Evolutionary conservation across 1,140 invertebrate genomes (phyloP), one percentile per base, ranked within the genome.

Genomic region (Alviniconcha marisindica): DNA sequence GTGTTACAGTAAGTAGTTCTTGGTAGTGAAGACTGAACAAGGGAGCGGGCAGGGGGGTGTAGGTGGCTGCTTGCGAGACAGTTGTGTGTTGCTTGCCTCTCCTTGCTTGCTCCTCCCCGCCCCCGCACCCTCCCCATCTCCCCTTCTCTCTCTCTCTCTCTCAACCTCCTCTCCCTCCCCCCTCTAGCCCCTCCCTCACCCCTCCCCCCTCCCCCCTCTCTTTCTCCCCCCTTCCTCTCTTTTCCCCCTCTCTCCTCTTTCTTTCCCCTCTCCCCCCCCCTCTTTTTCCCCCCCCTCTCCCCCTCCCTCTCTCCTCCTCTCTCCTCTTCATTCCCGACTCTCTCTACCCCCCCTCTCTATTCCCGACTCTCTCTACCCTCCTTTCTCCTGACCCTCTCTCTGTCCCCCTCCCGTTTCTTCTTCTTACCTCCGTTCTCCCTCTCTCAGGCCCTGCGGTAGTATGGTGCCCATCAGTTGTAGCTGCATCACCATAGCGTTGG

Each of bases 61-160:
- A n/a, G n/a, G n/a, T n/a, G n/a, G n/a, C n/a, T n/a, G n/a, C n/a
- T n/a, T n/a, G n/a, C n/a, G n/a, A n/a, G n/a, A n/a, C n/a, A n/a
- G n/a, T n/a, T n/a, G n/a, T n/a, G n/a, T n/a, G n/a, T n/a, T n/a
- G n/a, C n/a, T n/a, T n/a, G n/a, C n/a, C n/a, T n/a, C n/a, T n/a
- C n/a, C n/a, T n/a, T n/a, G n/a, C n/a, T n/a, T n/a, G n/a, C n/a
- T n/a, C n/a, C n/a, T n/a, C n/a, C 63, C 24, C 63, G 5, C 63
- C 24, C 63, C 24, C 44, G 5, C 44, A 10, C 44, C 18, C 44
- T 48, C 44, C 18, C 44, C 18, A 5, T 69, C 63, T 69, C 63
- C 24, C 63, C 24, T 24, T 69, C 63, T 69, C 63, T 69, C 63
- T 69, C 63, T 69, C 63, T 69, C 63, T 69, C 63, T 69, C 63